Percentiles rank a stretch among this genome's conserved stretches.
phyloP scores from a whole-genome alignment of 2,888 invertebrate species.

The Chymomyza procnemis region DNA sequence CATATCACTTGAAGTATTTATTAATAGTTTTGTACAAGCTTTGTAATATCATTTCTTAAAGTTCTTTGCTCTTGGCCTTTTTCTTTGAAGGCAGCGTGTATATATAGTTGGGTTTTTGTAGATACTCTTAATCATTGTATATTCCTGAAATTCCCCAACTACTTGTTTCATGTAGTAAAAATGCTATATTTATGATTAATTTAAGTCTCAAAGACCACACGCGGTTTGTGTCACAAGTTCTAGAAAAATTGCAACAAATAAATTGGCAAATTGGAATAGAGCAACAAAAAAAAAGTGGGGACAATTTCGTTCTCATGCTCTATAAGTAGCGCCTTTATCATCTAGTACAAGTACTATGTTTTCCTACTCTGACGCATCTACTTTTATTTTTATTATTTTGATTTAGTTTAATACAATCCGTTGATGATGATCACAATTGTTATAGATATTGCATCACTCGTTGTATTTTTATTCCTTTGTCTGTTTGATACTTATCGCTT shows the following conservation, averaged over 20 bases:
- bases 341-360: neutral
- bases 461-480: conserved; percentile 13
- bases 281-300: no score
- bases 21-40: neutral
- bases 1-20: neutral
- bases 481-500: neutral
- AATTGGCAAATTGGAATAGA: neutral
- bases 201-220: neutral
- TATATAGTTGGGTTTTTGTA: neutral
- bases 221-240: neutral
- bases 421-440: neutral
- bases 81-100: neutral
- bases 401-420: neutral
- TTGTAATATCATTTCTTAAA: no score
- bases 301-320: neutral
- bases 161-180: neutral
- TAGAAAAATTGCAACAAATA: neutral
- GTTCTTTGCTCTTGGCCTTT: neutral
- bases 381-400: neutral
- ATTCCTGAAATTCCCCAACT: neutral
- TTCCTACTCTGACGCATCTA: neutral
- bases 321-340: no score
- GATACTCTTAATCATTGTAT: neutral
- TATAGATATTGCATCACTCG: conserved; percentile 53
- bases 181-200: neutral